phyloP scores from a whole-genome alignment of 2,888 invertebrate species.

The Strigamia crassipes region DNA sequence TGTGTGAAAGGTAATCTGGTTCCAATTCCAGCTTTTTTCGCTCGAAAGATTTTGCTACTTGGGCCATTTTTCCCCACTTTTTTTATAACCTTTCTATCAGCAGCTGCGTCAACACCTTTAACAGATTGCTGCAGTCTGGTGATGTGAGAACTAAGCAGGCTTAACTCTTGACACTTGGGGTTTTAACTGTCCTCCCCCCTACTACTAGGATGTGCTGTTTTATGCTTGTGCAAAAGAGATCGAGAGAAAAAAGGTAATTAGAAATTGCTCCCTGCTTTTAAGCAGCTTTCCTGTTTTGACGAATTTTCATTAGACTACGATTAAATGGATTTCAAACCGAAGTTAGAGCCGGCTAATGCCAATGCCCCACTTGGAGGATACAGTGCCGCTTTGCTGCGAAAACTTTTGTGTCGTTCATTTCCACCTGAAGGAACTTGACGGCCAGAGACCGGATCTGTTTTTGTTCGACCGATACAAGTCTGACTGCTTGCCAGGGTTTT shows the following conservation, averaged over 20 bases:
- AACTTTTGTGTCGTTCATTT: no score
- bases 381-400: no score
- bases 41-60: constrained; percentile 16
- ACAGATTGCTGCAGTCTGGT: constrained; percentile 31
- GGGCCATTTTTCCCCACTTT: background rate
- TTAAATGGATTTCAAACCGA: background rate
- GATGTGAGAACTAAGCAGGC: constrained; percentile 34
- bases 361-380: background rate
- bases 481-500: no score
- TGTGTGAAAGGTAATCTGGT: constrained; percentile 32
- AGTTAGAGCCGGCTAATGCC: background rate
- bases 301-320: background rate
- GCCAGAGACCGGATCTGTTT: no score
- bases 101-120: constrained; percentile 34
- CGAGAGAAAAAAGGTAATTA: background rate
- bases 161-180: constrained; percentile 8
- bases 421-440: no score
- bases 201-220: background rate
- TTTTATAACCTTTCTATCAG: constrained; percentile 34
- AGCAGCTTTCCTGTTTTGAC: background rate
- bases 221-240: background rate
- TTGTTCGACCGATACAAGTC: no score
- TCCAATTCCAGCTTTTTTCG: constrained; percentile 14
- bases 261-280: background rate
- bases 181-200: constrained; percentile 29